phyloP scores from a whole-genome alignment of 2,113 vertebrate genomes.

The rabbit (Oryctolagus cuniculus) region DNA sequence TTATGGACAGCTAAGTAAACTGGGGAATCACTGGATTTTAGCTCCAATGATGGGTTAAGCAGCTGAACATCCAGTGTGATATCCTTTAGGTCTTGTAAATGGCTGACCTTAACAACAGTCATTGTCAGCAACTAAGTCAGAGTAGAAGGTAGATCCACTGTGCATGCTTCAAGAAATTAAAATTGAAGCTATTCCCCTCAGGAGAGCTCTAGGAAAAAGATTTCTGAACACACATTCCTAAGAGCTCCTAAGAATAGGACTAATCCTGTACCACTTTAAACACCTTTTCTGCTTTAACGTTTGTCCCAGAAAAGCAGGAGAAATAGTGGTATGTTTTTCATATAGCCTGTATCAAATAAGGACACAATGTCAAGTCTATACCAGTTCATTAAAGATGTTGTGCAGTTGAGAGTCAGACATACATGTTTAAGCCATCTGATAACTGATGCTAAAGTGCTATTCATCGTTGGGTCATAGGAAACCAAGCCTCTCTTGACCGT shows the following conservation, averaged over 20 bases:
- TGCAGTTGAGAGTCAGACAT: not conserved
- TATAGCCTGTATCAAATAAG: not conserved
- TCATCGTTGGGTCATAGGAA: not conserved
- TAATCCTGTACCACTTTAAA: not conserved
- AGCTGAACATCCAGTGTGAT: not conserved
- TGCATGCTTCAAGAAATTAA: not conserved
- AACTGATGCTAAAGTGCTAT: not conserved
- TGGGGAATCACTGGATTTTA: not conserved
- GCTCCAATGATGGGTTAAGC: not conserved
- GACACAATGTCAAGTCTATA: not conserved
- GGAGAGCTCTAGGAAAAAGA: not conserved
- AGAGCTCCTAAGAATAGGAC: not conserved
- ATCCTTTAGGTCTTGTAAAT: not conserved
- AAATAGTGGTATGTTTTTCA: not conserved
- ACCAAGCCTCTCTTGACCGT: not conserved
- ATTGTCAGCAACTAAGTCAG: not conserved
- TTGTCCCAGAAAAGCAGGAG: not conserved
- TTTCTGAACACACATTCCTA: not conserved
- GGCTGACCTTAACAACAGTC: not conserved
- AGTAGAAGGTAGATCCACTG: not conserved
- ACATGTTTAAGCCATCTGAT: not conserved
- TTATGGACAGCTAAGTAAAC: not conserved
- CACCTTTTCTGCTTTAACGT: not conserved
- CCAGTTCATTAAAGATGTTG: not conserved
- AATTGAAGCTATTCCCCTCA: not conserved